Conservation (phyloP, 2,888 invertebrate genomes). For the Oscheius sp. region DNA sequence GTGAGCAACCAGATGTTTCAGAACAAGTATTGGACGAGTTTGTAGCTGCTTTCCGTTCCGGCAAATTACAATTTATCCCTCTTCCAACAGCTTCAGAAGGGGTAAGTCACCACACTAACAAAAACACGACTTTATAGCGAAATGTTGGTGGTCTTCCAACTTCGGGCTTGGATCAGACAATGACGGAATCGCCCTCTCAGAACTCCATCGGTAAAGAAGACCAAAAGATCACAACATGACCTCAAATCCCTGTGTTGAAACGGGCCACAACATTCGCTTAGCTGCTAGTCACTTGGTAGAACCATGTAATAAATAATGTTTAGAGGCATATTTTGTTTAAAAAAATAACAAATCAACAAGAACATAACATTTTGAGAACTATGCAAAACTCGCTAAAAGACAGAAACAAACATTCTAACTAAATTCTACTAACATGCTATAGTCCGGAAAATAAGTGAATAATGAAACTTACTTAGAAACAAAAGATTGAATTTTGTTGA, state of each 20-base stretch:
- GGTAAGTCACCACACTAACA: neutral
- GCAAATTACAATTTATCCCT: constrained; percentile 42
- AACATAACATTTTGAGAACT: too few relatives aligned
- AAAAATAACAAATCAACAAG: neutral
- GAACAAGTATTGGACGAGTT: constrained; percentile 53
- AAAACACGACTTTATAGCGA: constrained; percentile 5
- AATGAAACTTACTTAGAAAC: constrained; percentile 72
- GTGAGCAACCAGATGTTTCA: constrained; percentile 58
- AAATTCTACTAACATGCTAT: neutral
- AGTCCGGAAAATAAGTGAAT: neutral
- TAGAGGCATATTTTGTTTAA: neutral
- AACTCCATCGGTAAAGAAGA: constrained; percentile 31
- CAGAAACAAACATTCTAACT: neutral
- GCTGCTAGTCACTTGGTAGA: neutral
- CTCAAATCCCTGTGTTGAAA: neutral
- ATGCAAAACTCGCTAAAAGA: too few relatives aligned
- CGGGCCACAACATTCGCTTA: neutral
- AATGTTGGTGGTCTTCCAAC: constrained; percentile 46
- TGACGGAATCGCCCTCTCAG: constrained; percentile 37
- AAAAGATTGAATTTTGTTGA: constrained; percentile 87
- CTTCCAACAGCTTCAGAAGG: constrained; percentile 36
- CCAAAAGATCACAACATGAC: neutral
- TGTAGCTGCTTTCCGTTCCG: constrained; percentile 46
- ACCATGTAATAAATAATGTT: neutral
- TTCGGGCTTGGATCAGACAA: constrained; percentile 40